Evolutionary conservation across 2,888 invertebrate genomes (phyloP).

Genomic region (Seira sanloemensis): DNA sequence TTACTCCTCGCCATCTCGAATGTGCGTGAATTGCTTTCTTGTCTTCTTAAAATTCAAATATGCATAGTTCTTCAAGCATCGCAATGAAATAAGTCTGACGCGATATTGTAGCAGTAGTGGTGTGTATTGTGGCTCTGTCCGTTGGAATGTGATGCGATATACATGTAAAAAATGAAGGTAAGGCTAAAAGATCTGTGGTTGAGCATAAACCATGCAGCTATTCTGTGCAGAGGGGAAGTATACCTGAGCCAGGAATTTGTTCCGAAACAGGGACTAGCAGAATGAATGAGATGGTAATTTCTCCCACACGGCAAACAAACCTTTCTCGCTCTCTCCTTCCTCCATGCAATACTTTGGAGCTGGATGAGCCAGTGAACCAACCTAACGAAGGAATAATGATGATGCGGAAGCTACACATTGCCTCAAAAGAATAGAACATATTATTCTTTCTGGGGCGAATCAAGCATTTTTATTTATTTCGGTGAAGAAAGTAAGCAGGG

Average conservation of each 20-base stretch:
- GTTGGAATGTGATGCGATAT: background rate
- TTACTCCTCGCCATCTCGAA: background rate
- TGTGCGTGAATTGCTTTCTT: constrained; percentile 25
- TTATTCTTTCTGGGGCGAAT: background rate
- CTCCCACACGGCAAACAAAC: constrained; percentile 11
- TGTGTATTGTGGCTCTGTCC: background rate
- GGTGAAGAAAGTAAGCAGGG: background rate
- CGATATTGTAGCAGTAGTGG: background rate
- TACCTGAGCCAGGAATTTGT: background rate
- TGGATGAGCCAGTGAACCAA: background rate
- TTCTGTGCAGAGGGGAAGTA: background rate
- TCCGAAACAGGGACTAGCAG: background rate
- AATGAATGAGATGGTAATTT: constrained; percentile 51
- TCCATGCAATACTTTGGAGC: background rate
- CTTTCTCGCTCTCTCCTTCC: background rate
- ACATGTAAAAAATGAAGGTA: background rate
- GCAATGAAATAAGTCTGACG: constrained; percentile 9
- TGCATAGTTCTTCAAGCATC: constrained; percentile 37
- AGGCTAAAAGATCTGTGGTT: background rate
- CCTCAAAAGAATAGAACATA: background rate
- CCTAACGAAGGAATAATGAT: background rate
- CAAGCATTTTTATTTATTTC: background rate
- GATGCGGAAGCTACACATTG: background rate
- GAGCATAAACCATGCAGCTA: background rate
- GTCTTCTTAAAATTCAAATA: constrained; percentile 36